Evolutionary conservation across 2,113 vertebrate species (phyloP).

Genomic region (Plecturocebus donacophilus): DNA sequence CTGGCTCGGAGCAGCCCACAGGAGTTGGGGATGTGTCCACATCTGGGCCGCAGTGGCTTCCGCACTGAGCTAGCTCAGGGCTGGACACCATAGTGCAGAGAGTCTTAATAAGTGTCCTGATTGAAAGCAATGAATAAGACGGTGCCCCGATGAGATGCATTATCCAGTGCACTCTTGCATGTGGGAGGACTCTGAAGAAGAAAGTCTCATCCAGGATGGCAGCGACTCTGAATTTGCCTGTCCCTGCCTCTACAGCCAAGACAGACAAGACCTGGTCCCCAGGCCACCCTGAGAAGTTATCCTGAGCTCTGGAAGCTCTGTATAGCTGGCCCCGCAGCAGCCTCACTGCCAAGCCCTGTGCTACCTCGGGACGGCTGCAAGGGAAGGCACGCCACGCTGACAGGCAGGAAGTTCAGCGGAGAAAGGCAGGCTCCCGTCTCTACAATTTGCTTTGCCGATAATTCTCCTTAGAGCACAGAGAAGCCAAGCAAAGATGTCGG

Average conservation of each 20-base stretch:
- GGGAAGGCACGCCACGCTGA: accelerated
- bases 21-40: no score
- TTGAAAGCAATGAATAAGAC: not conserved
- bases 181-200: accelerated
- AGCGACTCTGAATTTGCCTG: accelerated
- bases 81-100: not conserved
- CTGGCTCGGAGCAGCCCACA: not conserved
- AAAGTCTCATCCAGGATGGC: accelerated
- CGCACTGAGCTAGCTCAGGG: not conserved
- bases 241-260: not conserved
- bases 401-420: not conserved
- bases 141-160: accelerated
- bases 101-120: not conserved
- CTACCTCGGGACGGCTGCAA: accelerated
- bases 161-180: accelerated
- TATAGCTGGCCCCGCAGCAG: accelerated
- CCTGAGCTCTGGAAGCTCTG: not conserved
- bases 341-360: accelerated
- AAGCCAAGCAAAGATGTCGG: not conserved
- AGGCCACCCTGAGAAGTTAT: accelerated
- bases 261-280: no score
- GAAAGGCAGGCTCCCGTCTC: accelerated
- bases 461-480: accelerated
- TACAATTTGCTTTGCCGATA: accelerated
- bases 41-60: not conserved